These are phyloP conservation scores for Pelochelys cantorii DNA, from an alignment of 2,797 vertebrate genomes.

Conservation along the genomic window DNA sequence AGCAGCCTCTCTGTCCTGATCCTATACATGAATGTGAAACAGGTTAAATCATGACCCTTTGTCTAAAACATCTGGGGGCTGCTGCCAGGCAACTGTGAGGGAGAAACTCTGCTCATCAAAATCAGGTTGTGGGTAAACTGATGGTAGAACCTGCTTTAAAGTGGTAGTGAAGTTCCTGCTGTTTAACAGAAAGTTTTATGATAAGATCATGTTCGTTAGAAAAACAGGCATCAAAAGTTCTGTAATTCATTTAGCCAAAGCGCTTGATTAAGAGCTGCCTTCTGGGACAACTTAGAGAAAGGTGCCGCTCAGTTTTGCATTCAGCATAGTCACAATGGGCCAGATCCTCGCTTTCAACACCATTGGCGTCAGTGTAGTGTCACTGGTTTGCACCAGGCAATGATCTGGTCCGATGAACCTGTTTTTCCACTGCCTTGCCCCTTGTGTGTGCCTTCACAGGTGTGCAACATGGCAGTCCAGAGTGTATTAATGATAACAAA, in stretches of 20 bases:
- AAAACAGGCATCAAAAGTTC: constrained; percentile 64
- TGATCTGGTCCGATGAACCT: accelerated
- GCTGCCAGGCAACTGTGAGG: neutral
- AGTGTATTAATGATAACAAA: neutral
- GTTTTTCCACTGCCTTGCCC: neutral
- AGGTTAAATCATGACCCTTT: constrained; percentile 55
- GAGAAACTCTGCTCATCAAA: constrained; percentile 14
- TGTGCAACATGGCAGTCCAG: accelerated
- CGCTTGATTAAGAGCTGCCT: neutral
- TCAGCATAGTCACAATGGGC: neutral
- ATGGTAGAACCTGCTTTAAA: constrained; percentile 74
- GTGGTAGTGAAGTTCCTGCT: constrained; percentile 78
- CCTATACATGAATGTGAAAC: neutral
- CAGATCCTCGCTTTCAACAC: neutral
- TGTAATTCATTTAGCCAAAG: constrained; percentile 54
- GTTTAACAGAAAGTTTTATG: constrained; percentile 76
- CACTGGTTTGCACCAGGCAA: neutral
- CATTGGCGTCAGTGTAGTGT: neutral
- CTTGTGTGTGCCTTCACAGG: neutral
- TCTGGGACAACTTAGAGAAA: constrained; percentile 3
- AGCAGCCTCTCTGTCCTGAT: neutral
- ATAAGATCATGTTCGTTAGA: constrained; percentile 77
- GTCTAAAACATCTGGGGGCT: neutral
- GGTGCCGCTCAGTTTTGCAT: neutral
- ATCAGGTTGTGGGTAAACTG: constrained; percentile 45